Evolutionary conservation across 2,113 vertebrate species (phyloP).

Genomic region (Melospiza georgiana): DNA sequence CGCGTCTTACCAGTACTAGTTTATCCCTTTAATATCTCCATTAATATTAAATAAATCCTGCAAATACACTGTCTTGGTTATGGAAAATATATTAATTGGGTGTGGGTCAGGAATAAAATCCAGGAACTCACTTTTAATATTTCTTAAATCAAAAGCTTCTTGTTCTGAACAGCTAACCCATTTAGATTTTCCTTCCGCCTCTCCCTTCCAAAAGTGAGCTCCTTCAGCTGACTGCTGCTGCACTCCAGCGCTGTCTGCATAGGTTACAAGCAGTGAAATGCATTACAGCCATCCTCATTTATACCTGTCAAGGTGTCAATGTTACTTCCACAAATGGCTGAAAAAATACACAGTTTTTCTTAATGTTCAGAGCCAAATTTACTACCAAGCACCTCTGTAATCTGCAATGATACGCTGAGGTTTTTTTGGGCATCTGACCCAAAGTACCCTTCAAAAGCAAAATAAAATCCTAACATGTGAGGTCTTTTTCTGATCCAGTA

Average conservation of each 20-base stretch:
- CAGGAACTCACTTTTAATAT: slow-evolving; percentile 50
- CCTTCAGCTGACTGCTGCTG: slow-evolving; percentile 39
- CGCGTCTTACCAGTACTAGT: neutral
- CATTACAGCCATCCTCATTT: neutral
- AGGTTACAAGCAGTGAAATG: slow-evolving; percentile 9
- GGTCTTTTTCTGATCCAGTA: neutral
- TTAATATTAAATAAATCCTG: slow-evolving; percentile 55
- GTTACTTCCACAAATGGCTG: neutral
- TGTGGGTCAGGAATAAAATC: slow-evolving; percentile 53
- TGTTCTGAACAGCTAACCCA: slow-evolving; percentile 63
- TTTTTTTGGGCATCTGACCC: neutral
- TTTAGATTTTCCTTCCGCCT: slow-evolving; percentile 48
- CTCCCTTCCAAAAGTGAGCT: neutral
- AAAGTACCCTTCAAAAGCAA: neutral
- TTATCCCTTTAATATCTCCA: slow-evolving; percentile 21
- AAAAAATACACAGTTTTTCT: neutral
- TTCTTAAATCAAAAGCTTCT: slow-evolving; percentile 67
- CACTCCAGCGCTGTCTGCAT: neutral
- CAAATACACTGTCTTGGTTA: slow-evolving; percentile 1
- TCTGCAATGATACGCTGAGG: neutral
- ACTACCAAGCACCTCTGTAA: neutral
- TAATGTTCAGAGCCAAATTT: neutral
- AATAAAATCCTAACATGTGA: rapidly evolving
- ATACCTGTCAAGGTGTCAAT: neutral
- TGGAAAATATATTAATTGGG: slow-evolving; percentile 56